These are phyloP conservation scores for Tribolium madens DNA, from an alignment of 1,140 invertebrate species.

Conservation along the genomic window DNA sequence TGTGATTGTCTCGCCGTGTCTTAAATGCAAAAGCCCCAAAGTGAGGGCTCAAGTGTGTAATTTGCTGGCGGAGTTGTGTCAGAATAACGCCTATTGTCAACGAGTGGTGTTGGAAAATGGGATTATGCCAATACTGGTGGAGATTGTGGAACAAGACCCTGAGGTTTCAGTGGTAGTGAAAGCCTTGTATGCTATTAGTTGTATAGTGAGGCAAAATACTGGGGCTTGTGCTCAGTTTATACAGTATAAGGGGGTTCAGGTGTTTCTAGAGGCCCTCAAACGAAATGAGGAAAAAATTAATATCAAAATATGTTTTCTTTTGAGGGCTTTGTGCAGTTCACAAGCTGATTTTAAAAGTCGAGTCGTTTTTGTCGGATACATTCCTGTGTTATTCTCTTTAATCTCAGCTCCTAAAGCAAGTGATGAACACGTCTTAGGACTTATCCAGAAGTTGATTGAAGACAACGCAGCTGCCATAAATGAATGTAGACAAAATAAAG, in stretches of 20 bases:
- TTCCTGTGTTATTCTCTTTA: slow-evolving; percentile 57
- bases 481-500: slow-evolving; percentile 55
- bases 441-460: slow-evolving; percentile 56
- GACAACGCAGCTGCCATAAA: slow-evolving; percentile 54
- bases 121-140: slow-evolving; percentile 74
- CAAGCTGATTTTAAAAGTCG: slow-evolving; percentile 70
- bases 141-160: slow-evolving; percentile 74
- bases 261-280: slow-evolving; percentile 73
- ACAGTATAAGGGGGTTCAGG: slow-evolving; percentile 73
- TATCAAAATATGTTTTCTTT: slow-evolving; percentile 79
- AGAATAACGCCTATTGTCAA: slow-evolving; percentile 86
- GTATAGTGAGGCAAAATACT: slow-evolving; percentile 73
- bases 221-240: slow-evolving; percentile 72
- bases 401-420: slow-evolving; percentile 54
- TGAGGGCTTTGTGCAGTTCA: slow-evolving; percentile 71
- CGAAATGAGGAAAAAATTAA: slow-evolving; percentile 72
- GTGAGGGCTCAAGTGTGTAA: slow-evolving; percentile 75
- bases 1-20: slow-evolving; percentile 74
- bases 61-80: slow-evolving; percentile 78
- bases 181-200: slow-evolving; percentile 81
- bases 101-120: slow-evolving; percentile 72
- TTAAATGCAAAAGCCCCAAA: slow-evolving; percentile 72
- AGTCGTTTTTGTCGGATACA: slow-evolving; percentile 56
- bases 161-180: slow-evolving; percentile 73
- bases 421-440: slow-evolving; percentile 61